phyloP scores from a whole-genome alignment of 2,888 invertebrate genomes.

The Hirudinaria manillensis region DNA sequence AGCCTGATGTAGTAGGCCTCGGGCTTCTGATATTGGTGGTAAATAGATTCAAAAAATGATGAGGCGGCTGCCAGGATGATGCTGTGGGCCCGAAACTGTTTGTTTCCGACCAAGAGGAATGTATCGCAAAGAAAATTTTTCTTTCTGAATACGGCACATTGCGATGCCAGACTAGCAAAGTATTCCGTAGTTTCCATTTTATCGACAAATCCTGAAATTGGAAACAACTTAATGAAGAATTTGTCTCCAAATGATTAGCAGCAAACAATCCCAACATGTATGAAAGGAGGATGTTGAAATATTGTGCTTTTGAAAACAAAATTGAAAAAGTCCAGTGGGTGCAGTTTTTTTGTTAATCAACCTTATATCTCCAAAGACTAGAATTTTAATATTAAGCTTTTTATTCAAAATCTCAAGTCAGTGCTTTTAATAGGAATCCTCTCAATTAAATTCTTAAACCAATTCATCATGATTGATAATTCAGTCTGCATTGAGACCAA shows the following conservation, averaged over 20 bases:
- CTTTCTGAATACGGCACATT: constrained; percentile 23
- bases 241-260: not conserved
- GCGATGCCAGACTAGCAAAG: constrained; percentile 2
- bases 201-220: too few relatives aligned
- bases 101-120: constrained; percentile 31
- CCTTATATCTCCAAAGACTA: too few relatives aligned
- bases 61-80: constrained; percentile 32
- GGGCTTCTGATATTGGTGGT: constrained; percentile 16
- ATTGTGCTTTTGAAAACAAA: too few relatives aligned
- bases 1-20: constrained; percentile 30
- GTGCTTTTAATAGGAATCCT: too few relatives aligned
- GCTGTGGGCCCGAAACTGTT: constrained; percentile 33
- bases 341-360: not conserved
- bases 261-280: too few relatives aligned
- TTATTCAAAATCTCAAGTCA: too few relatives aligned
- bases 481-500: too few relatives aligned
- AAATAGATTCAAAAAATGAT: constrained; percentile 29
- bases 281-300: too few relatives aligned
- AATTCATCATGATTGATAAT: too few relatives aligned
- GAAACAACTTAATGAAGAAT: not conserved
- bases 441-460: too few relatives aligned
- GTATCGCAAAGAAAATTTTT: constrained; percentile 33
- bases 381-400: too few relatives aligned
- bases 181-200: constrained; percentile 24
- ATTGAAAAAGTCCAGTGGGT: too few relatives aligned